Conservation (phyloP, 1,140 invertebrate genomes). For the Tetragonula clypearis region DNA sequence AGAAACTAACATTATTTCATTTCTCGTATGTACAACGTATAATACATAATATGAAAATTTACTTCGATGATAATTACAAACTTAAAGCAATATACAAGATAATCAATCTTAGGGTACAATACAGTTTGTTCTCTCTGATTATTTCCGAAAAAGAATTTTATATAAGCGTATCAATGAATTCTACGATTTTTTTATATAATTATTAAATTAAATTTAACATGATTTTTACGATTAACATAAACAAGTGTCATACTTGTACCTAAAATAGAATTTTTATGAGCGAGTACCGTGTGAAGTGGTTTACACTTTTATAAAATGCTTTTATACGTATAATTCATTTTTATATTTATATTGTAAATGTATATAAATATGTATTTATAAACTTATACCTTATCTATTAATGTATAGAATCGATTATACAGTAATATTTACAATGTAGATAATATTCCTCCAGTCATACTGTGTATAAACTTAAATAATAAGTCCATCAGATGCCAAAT, state of each 20-base stretch:
- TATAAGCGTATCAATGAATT: background rate
- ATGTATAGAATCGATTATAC: constrained; percentile 29
- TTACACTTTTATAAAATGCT: constrained; percentile 27
- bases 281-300: background rate
- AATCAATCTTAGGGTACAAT: background rate
- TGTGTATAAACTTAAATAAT: constrained; percentile 16
- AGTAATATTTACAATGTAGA: constrained; percentile 32
- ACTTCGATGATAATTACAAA: background rate
- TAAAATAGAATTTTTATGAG: constrained; percentile 5
- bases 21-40: background rate
- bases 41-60: constrained; percentile 6
- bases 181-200: background rate
- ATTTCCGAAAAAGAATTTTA: background rate
- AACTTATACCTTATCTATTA: constrained; percentile 47
- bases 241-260: background rate
- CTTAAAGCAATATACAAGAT: constrained; percentile 14
- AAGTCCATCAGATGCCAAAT: constrained; percentile 5
- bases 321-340: constrained; percentile 29
- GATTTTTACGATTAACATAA: background rate
- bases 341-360: constrained; percentile 47
- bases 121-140: background rate
- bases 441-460: constrained; percentile 13
- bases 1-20: background rate
- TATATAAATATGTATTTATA: constrained; percentile 44
- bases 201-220: background rate